Percentiles rank a stretch among this genome's conserved stretches.
phyloP scores from a whole-genome alignment of 2,888 invertebrate genomes.

The Erynnis tages region DNA sequence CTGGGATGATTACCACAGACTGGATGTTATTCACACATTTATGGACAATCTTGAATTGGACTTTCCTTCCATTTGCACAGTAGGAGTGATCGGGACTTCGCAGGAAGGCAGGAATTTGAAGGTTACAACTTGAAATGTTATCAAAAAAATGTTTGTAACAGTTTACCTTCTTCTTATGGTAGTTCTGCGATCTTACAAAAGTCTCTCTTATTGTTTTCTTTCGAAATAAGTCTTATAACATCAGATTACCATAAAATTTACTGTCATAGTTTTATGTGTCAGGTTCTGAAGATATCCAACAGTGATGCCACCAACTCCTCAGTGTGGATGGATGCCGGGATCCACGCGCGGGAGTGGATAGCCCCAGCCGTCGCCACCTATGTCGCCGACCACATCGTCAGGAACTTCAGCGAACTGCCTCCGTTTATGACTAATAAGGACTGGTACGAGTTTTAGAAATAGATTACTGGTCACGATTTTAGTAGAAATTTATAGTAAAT shows the following conservation, averaged over 20 bases:
- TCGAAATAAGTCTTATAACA: too few relatives aligned
- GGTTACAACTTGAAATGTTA: too few relatives aligned
- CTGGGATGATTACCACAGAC: slow-evolving; percentile 61
- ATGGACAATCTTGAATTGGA: slow-evolving; percentile 57
- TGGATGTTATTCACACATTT: slow-evolving; percentile 58
- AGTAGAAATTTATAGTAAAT: too few relatives aligned
- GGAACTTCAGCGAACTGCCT: slow-evolving; percentile 85
- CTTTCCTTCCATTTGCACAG: slow-evolving; percentile 65
- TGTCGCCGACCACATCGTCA: slow-evolving; percentile 86
- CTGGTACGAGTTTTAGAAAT: slow-evolving; percentile 74
- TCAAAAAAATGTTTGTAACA: neutral
- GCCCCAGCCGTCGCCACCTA: slow-evolving; percentile 90
- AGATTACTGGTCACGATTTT: neutral
- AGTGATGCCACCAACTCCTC: slow-evolving; percentile 82
- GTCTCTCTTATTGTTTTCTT: too few relatives aligned
- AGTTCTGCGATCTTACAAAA: too few relatives aligned
- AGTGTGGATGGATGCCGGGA: slow-evolving; percentile 90
- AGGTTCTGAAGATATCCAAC: slow-evolving; percentile 85
- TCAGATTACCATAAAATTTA: too few relatives aligned
- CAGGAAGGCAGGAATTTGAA: slow-evolving; percentile 63
- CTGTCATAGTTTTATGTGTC: neutral
- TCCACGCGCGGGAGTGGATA: slow-evolving; percentile 96
- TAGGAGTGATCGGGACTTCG: slow-evolving; percentile 58
- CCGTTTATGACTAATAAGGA: slow-evolving; percentile 88
- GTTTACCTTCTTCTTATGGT: neutral